Percentiles rank a stretch among this genome's conserved stretches.
phyloP scores from a whole-genome alignment of 2,797 vertebrate species.

The Oreochromis grahami region DNA sequence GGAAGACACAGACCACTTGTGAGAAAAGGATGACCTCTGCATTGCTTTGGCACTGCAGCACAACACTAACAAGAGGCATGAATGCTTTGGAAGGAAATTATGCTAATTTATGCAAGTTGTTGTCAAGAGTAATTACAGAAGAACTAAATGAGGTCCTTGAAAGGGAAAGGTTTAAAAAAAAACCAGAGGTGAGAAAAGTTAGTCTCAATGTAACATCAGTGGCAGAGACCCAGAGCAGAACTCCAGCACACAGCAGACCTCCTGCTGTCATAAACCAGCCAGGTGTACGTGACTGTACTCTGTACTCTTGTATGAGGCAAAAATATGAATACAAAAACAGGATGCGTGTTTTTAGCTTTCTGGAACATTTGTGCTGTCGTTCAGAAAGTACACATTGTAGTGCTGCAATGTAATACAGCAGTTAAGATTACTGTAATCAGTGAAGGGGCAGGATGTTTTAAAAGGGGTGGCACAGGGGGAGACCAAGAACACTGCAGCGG shows the following conservation, averaged over 20 bases:
- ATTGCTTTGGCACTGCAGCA: background rate
- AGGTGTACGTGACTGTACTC: background rate
- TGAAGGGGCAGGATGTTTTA: background rate
- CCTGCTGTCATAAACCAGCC: background rate
- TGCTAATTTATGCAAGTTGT: slow-evolving; percentile 25
- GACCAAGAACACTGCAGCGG: background rate
- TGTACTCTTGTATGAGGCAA: background rate
- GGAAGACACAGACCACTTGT: background rate
- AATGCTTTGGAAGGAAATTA: slow-evolving; percentile 10
- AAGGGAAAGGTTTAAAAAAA: background rate
- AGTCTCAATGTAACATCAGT: background rate
- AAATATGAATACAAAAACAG: background rate
- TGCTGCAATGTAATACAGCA: background rate
- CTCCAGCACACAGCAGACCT: background rate
- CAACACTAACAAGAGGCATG: background rate
- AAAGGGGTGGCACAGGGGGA: background rate
- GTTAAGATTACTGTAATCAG: background rate
- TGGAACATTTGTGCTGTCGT: background rate
- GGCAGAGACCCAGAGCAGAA: background rate
- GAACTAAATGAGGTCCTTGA: slow-evolving; percentile 9
- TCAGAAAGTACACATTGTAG: background rate
- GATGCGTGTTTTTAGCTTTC: background rate
- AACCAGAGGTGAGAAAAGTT: background rate
- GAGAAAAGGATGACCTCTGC: background rate
- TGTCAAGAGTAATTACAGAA: slow-evolving; percentile 13